These are phyloP conservation scores for Girardia tigrina DNA, from an alignment of 2,888 invertebrate genomes.

Conservation along the genomic window DNA sequence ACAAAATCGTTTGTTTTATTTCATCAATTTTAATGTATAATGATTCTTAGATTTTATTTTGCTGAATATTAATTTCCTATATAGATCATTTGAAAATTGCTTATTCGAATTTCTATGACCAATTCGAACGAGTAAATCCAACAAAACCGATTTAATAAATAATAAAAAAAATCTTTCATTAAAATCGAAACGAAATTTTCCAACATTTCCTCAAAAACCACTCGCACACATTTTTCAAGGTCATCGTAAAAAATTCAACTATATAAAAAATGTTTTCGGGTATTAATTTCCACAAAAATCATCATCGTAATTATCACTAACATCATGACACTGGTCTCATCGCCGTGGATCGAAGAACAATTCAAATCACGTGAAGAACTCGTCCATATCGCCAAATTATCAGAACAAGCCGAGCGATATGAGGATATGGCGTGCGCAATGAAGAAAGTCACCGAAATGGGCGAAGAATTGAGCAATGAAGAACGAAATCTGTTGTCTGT, in stretches of 20 bases:
- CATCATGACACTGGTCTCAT: neutral
- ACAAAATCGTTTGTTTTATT: neutral
- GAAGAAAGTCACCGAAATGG: constrained; percentile 91
- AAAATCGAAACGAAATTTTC: no score
- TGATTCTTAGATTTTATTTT: neutral
- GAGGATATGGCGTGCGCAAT: constrained; percentile 97
- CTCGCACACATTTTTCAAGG: no score
- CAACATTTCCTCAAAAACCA: no score
- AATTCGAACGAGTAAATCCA: no score
- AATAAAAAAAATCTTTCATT: no score
- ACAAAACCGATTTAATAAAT: no score
- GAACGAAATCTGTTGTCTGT: constrained; percentile 93
- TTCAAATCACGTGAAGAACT: constrained; percentile 68
- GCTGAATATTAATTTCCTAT: neutral
- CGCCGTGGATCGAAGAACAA: neutral
- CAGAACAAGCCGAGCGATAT: constrained; percentile 90
- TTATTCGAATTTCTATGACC: no score
- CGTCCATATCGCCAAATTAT: constrained; percentile 94
- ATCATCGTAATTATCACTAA: no score
- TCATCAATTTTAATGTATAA: neutral
- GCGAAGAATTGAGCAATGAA: constrained; percentile 86
- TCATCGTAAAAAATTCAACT: no score
- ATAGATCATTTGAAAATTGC: no score
- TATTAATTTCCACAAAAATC: neutral
- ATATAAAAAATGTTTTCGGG: neutral